phyloP scores from a whole-genome alignment of 2,797 vertebrate genomes.

The Phoeniculus purpureus region DNA sequence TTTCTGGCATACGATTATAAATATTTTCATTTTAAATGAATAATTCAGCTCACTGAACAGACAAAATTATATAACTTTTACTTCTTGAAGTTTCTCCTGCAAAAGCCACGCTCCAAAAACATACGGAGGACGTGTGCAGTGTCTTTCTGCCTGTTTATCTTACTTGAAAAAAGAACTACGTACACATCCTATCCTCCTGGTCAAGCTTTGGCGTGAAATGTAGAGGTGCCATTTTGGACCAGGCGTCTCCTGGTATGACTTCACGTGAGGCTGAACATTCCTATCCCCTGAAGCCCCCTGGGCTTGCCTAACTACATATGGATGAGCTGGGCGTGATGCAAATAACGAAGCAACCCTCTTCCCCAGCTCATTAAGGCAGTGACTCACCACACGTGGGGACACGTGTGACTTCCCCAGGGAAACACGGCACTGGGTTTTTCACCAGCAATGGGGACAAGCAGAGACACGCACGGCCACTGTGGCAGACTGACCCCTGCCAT shows the following conservation, averaged over 20 bases:
- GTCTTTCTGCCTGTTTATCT: neutral
- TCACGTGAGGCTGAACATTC: conserved; percentile 26
- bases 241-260: conserved; percentile 9
- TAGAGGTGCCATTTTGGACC: conserved; percentile 1
- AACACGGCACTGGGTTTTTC: neutral
- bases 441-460: neutral
- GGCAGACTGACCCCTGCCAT: neutral
- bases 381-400: neutral
- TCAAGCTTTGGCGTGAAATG: conserved; percentile 30
- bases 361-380: conserved; percentile 34
- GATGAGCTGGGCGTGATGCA: conserved; percentile 19
- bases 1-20: conserved; percentile 63
- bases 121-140: neutral
- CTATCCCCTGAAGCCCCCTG: conserved; percentile 15
- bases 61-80: conserved; percentile 39
- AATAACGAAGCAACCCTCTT: conserved; percentile 24
- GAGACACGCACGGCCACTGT: neutral
- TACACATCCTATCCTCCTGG: neutral
- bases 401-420: neutral
- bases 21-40: conserved; percentile 69
- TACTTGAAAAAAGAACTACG: conserved; percentile 14
- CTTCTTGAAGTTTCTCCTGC: conserved; percentile 6
- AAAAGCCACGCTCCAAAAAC: conserved; percentile 17
- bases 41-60: conserved; percentile 59
- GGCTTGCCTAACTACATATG: conserved; percentile 36